Percentiles rank a stretch among this genome's conserved stretches.
Conservation (phyloP, 2,797 vertebrate genomes). For the Tapera naevia region DNA sequence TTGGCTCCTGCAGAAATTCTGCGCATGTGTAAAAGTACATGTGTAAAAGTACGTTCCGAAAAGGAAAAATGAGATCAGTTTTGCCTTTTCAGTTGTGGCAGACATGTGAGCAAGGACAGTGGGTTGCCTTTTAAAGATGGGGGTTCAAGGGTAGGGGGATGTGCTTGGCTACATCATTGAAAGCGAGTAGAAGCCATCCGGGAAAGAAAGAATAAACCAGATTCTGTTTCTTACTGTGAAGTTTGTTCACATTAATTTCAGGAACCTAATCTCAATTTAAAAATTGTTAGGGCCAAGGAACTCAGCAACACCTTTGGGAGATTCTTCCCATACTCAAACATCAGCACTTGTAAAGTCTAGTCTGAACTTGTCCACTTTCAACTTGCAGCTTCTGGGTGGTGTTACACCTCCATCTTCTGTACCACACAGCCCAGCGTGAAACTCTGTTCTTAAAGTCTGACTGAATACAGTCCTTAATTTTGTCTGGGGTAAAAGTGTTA, state of each 20-base stretch:
- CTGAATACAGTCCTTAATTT: not conserved
- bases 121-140: not conserved
- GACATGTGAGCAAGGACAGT: not conserved
- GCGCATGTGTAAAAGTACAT: no score
- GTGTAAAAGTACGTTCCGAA: not conserved
- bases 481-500: not conserved
- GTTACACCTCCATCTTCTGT: not conserved
- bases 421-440: not conserved
- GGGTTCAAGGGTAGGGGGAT: not conserved
- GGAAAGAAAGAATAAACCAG: not conserved
- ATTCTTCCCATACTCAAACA: not conserved
- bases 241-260: no score
- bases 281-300: not conserved
- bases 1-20: not conserved
- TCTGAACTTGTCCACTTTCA: slow-evolving; percentile 17
- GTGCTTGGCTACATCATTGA: not conserved
- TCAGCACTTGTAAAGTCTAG: not conserved
- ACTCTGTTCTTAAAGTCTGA: not conserved
- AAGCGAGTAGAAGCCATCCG: not conserved
- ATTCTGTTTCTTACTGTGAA: no score
- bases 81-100: not conserved
- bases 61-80: not conserved
- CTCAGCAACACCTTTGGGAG: not conserved
- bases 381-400: not conserved
- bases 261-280: not conserved